Evolutionary conservation across 2,888 invertebrate species (phyloP).

Genomic region (Pyrocoelia pectoralis): DNA sequence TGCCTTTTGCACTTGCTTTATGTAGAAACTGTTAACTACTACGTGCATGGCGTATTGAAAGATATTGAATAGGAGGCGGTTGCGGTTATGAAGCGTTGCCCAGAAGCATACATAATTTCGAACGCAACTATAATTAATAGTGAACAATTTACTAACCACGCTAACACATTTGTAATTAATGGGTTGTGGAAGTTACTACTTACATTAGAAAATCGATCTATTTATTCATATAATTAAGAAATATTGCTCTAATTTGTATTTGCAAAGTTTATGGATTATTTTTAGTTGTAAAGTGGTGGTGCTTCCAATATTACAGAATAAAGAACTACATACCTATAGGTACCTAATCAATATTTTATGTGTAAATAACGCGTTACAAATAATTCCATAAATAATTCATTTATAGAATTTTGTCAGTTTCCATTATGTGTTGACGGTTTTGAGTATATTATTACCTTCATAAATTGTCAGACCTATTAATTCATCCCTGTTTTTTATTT

Average conservation of each 20-base stretch:
- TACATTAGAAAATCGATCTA: background rate
- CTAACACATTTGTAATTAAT: conserved; percentile 3
- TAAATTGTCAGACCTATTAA: too few species aligned
- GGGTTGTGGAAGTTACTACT: background rate
- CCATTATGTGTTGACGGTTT: too few species aligned
- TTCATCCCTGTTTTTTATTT: too few species aligned
- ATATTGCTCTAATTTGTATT: background rate
- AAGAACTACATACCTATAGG: too few species aligned
- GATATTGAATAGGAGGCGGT: background rate
- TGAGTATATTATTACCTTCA: too few species aligned
- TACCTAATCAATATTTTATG: too few species aligned
- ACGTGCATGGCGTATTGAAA: background rate
- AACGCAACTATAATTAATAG: conserved; percentile 2
- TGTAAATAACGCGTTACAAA: too few species aligned
- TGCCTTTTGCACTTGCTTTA: too few species aligned
- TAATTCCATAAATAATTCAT: too few species aligned
- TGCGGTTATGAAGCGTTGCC: background rate
- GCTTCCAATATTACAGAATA: too few species aligned
- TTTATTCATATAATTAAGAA: conserved; percentile 4
- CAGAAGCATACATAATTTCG: background rate
- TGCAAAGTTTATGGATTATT: conserved; percentile 1
- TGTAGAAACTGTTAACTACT: too few species aligned
- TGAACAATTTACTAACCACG: conserved; percentile 2
- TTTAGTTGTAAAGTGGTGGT: background rate
- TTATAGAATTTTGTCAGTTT: too few species aligned